Evolutionary conservation across 2,113 vertebrate genomes (phyloP), one percentile per base, ranked within the genome.

Genomic region (Steatornis caripensis): DNA sequence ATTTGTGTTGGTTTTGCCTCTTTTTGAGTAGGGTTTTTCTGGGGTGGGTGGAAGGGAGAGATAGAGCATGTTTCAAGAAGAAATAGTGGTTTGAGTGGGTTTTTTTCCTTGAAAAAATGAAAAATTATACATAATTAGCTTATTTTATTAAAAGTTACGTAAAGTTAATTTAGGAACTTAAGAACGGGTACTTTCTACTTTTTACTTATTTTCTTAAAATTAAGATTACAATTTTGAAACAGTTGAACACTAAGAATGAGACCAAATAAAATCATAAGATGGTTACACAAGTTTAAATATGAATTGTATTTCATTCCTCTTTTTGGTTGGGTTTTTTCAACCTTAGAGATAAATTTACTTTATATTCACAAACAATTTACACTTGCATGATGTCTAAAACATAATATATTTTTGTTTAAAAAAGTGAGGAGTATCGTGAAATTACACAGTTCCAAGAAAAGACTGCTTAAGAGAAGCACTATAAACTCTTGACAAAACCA

Each of bases 401-500:
- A 64, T 84, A 87, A 91, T 54, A 77, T 39, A 87, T 48, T 81
- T 89, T 68, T 97, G 80, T 95, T 96, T 92, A 19, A 90, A 93
- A 69, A 62, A 84, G 61, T 10, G 11, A 90, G 26, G 15, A 78
- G 65, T 79, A 80, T 87, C 29, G 55, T 74, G 88, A 92, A 94
- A 32, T 78, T 64, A 78, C 92, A 84, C 60, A 90, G 83, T 62
- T 90, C 80, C 89, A 90, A 92, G 79, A 87, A 84, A 83, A 54
- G 74, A 93, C 65, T 81, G 45, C 74, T 94, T 84, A 91, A 92
- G 72, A 84, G 76, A 82, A 87, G 41, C 32, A 72, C 61, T 89
- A 53, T 92, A 88, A 93, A 94, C 86, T 92, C 72, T 75, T 78
- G 86, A 90, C 69, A 89, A 95, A 90, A 55, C 45, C 65, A 89